A percentile compares a stretch with the other conserved stretches of the same genome.
Conservation (phyloP, 2,888 invertebrate genomes). For the Leucozona laternaria region DNA sequence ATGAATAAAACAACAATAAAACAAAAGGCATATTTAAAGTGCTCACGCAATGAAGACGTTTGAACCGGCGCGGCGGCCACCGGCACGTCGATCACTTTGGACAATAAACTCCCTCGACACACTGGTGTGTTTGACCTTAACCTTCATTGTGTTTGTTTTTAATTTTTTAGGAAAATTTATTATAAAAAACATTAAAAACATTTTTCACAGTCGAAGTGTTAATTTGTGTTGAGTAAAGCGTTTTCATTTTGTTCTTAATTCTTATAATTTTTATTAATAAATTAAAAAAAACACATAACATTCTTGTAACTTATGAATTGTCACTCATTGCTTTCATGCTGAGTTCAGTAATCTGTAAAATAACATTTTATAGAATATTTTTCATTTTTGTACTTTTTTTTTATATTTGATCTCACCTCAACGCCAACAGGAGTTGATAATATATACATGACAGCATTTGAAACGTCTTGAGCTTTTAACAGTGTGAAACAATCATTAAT, state of each 20-base stretch:
- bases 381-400: neutral
- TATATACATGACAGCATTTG: slow-evolving; percentile 29
- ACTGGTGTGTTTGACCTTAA: no score
- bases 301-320: slow-evolving; percentile 17
- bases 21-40: no score
- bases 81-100: no score
- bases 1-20: no score
- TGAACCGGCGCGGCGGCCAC: no score
- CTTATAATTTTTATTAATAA: neutral
- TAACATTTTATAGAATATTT: neutral
- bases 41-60: no score
- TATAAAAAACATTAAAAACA: no score
- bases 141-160: no score
- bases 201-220: no score
- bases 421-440: slow-evolving; percentile 41
- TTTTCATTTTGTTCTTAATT: slow-evolving; percentile 56
- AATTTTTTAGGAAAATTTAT: no score
- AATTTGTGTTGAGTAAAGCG: no score
- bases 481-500: neutral
- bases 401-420: slow-evolving; percentile 20
- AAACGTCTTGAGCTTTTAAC: slow-evolving; percentile 18
- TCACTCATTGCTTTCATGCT: slow-evolving; percentile 56
- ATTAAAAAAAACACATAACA: neutral
- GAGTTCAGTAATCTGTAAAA: slow-evolving; percentile 60
- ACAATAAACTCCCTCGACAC: no score